A percentile compares a stretch with the other conserved stretches of the same genome.
phyloP scores from a whole-genome alignment of 1,140 invertebrate genomes.

The Rhyzopertha dominica region DNA sequence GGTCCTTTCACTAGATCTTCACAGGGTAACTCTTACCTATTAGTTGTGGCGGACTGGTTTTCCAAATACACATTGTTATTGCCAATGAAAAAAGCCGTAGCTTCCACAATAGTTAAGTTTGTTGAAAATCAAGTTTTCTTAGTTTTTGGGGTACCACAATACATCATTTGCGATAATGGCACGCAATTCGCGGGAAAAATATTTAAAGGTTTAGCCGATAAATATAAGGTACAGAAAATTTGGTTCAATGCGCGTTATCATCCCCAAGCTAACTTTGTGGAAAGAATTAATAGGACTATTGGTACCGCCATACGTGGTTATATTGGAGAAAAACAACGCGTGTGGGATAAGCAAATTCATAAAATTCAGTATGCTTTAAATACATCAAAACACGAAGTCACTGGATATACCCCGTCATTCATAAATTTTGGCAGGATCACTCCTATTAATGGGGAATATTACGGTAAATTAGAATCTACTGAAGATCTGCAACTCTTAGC shows the following conservation, averaged over 20 bases:
- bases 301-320: conserved; percentile 27
- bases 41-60: conserved; percentile 32
- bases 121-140: conserved; percentile 16
- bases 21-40: conserved; percentile 31
- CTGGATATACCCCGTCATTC: conserved; percentile 25
- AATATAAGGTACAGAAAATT: conserved; percentile 15
- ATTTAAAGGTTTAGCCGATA: conserved; percentile 6
- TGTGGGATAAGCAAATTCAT: conserved; percentile 28
- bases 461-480: too few species aligned
- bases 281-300: conserved; percentile 24
- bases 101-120: background rate
- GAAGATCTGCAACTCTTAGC: too few species aligned
- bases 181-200: conserved; percentile 7
- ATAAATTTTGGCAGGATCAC: conserved; percentile 10
- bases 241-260: conserved; percentile 15
- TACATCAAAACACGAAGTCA: conserved; percentile 27
- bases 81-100: conserved; percentile 1
- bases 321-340: conserved; percentile 27
- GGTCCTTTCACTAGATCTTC: conserved; percentile 26
- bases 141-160: conserved; percentile 11
- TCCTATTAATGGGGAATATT: too few species aligned
- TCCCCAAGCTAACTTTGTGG: conserved; percentile 13
- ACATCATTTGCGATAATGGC: conserved; percentile 18
- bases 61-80: conserved; percentile 20
- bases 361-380: conserved; percentile 24